Evolutionary conservation across 2,888 invertebrate genomes (phyloP), one percentile per base, ranked within the genome.

Genomic region (Bimastos eiseni): DNA sequence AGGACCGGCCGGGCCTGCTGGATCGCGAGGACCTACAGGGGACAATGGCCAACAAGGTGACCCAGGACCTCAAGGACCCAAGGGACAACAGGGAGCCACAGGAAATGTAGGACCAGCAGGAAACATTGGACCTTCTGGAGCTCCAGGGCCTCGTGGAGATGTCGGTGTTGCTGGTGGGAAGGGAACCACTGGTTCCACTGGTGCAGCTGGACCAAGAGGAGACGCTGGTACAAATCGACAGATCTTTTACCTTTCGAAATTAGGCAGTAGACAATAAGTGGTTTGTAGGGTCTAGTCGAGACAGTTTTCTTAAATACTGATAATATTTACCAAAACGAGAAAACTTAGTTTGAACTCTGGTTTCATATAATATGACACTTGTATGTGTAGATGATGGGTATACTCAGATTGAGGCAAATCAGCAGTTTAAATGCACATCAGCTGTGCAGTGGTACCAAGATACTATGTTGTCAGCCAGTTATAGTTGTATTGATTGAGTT

Each of bases 1-100:
- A 15, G 93, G 93, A 89, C 90, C 91, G n/a, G n/a, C 83, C n/a
- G 93, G 93, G 36, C 55, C 88, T 24, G 90, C 89, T 41, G 93
- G 93, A 34, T 70, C 37, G 5, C 36, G 33, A 24, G 91, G 91
- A 13, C 49, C 70, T 34, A 1, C 70, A 36, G 91, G 91, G 49
- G 41, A 33, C 37, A 83, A 36, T 36, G 91, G 90, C 36, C 90
- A 89, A 34, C 37, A 89, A 21, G 90, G 91, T 90, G 37, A 38
- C 24, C 11, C 83, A 88, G 92, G 92, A 83, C 84, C 41, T 24
- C 88, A 41, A 34, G 92, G 92, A 41, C 83, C 89, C 37, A 83
- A 91, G 8, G 93, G 93, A 19, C 91, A 55, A 84, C 36, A n/a
- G 37, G 90, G 91, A 49, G 19, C 44, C 19, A 34, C 89, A 24